Base-by-base conservation (phyloP, 2,113 vertebrate genomes). In the Gila orcuttii region DNA sequence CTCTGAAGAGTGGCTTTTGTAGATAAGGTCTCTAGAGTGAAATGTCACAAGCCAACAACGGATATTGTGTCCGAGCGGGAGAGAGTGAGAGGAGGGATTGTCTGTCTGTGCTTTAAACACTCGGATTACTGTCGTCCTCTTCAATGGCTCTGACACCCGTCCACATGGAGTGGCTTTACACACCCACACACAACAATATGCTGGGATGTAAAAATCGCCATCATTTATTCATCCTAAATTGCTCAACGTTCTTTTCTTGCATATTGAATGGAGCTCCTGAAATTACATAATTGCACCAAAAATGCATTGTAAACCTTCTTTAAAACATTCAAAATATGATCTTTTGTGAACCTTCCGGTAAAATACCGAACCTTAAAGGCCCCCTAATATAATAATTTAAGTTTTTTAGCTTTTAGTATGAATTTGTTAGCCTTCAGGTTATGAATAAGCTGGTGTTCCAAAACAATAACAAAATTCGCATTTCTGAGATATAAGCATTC, bases 21-120 rank as follows among this genome's bases (percentile, higher is more conserved):
- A 73, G 52, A 36, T 66, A 82, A 50, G 59, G 47, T n/a, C 55
- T 85, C 42, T 62, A 71, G 83, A 90, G 83, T 84, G 85, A 88
- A 83, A 78, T 86, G 79, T 87, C 76, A 73, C 68, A 84, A 83
- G 60, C 71, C 73, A 82, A 68, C 62, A 77, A 62, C 76, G 87
- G 86, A 85, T 85, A 87, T 33, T 50, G 55, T 21, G 25, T 60
- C 55, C n/a, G 36, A 60, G 78, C n/a, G 57, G 57, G 39, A 83
- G 60, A 78, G 68, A 78, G 79, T 66, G 45, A 52, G 71, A 76
- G 52, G 33, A 68, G 78, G n/a, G 33, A 36, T 75, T 76, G 69
- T 64, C 28, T 66, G 62, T 0, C 79, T 68, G 79, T 68, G 79
- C 79, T 82, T 82, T 69, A 28, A 82, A 50, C 62, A 50, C 42